Conservation (phyloP, 2,888 invertebrate species). For the Melanostoma mellinum region DNA sequence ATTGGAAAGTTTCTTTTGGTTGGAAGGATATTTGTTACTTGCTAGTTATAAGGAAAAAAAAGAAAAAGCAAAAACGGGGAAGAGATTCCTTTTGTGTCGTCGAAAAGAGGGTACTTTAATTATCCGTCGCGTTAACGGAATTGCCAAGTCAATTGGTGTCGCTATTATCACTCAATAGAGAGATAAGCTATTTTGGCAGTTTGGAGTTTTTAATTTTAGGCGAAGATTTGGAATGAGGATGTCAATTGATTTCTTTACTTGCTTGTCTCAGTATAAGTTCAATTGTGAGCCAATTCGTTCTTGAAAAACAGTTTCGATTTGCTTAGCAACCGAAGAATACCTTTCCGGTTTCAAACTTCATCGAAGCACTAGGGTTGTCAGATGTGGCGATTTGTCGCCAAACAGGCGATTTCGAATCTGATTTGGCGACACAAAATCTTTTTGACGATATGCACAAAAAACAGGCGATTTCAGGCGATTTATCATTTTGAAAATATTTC, state of each 20-base stretch:
- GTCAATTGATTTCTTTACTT: background rate
- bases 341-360: no score
- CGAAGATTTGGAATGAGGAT: background rate
- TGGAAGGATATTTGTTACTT: constrained; percentile 49
- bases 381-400: no score
- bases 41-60: constrained; percentile 64
- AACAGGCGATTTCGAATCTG: no score
- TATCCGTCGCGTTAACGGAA: constrained; percentile 49
- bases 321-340: no score
- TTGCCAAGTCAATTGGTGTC: constrained; percentile 30
- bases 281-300: no score
- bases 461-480: no score
- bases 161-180: constrained; percentile 18
- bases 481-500: no score
- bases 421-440: no score
- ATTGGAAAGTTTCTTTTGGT: constrained; percentile 66
- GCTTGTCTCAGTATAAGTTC: no score
- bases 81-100: constrained; percentile 7
- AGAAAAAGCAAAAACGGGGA: constrained; percentile 55
- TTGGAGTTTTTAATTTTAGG: background rate
- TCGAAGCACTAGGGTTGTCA: no score
- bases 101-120: constrained; percentile 36
- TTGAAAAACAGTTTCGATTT: no score
- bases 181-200: constrained; percentile 16
- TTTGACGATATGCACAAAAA: no score